These are phyloP conservation scores for Macrobrachium nipponense DNA, from an alignment of 1,140 invertebrate genomes.

Conservation along the genomic window DNA sequence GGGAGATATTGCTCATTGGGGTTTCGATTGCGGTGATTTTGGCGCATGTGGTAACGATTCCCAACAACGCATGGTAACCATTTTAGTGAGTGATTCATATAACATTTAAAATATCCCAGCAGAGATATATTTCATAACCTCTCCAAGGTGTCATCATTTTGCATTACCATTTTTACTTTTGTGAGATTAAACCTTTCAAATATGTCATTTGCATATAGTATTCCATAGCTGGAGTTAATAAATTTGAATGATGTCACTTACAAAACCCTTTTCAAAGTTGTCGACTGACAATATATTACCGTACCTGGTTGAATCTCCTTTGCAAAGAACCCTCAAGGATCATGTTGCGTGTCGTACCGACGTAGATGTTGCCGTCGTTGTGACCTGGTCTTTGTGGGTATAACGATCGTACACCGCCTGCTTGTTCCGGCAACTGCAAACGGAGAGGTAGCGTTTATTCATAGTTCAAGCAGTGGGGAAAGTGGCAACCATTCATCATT, in stretches of 20 bases:
- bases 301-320: conserved; percentile 87
- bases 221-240: not conserved
- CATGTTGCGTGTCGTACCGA: conserved; percentile 92
- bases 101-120: too few species aligned
- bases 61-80: too few species aligned
- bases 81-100: too few species aligned
- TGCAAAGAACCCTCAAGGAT: conserved; percentile 93
- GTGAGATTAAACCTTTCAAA: not conserved
- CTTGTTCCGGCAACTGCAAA: conserved; percentile 81
- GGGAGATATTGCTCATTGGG: too few species aligned
- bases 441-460: not conserved
- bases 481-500: too few species aligned
- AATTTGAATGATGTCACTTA: too few species aligned
- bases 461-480: too few species aligned
- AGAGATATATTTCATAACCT: too few species aligned
- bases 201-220: not conserved
- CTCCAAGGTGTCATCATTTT: too few species aligned
- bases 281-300: not conserved
- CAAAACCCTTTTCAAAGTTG: not conserved
- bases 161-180: too few species aligned
- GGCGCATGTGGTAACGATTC: too few species aligned
- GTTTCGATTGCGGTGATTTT: too few species aligned
- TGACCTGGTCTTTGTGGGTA: conserved; percentile 86
- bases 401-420: conserved; percentile 86
- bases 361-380: conserved; percentile 90